A percentile compares a stretch with the other conserved stretches of the same genome.
phyloP scores from a whole-genome alignment of 2,888 invertebrate genomes.

The Mimachlamys varia region DNA sequence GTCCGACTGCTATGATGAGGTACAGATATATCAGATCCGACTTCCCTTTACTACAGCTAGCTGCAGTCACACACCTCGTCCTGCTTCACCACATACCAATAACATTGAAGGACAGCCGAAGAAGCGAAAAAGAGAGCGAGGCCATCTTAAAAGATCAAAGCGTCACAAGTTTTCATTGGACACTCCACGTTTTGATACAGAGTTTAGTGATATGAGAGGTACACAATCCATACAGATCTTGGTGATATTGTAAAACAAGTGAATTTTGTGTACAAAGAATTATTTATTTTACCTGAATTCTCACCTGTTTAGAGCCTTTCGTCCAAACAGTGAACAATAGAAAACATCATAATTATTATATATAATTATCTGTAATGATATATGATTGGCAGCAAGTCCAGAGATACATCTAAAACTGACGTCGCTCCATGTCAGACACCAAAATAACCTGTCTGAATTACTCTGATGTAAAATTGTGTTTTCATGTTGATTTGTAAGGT shows the following conservation, averaged over 20 bases:
- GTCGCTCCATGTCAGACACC: not conserved
- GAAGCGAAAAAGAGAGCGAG: not conserved
- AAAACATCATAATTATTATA: no score
- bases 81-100: not conserved
- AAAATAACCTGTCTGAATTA: no score
- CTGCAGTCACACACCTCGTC: not conserved
- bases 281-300: no score
- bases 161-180: not conserved
- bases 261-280: not conserved
- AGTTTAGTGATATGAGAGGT: not conserved
- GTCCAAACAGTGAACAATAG: no score
- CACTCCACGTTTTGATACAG: not conserved
- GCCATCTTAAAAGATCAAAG: slow-evolving; percentile 11
- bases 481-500: not conserved
- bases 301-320: no score
- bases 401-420: no score
- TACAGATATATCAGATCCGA: slow-evolving; percentile 1
- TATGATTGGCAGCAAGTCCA: no score
- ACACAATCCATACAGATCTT: not conserved
- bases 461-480: not conserved
- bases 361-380: no score
- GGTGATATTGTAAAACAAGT: not conserved
- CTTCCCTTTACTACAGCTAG: not conserved
- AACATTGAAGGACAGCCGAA: not conserved
- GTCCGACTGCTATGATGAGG: not conserved